Base-by-base conservation (phyloP, 2,797 vertebrate genomes). In the Sparidentex hasta region DNA sequence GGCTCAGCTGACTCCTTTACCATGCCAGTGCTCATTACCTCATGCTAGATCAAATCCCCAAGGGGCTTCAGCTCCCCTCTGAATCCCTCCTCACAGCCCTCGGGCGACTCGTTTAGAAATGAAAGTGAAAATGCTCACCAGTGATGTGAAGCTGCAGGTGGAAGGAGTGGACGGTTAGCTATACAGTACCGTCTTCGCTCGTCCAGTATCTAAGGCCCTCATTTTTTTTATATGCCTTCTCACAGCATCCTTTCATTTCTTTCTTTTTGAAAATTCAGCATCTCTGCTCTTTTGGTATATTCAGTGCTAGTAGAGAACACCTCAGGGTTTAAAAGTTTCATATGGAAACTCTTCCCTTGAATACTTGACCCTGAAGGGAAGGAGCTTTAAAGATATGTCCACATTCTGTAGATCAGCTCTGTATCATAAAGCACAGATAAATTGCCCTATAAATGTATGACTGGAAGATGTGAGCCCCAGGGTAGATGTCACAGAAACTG, bases 81-180 rank as follows among this genome's bases (percentile, higher is more conserved):
- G 55, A 76, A 68, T 82, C 78, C 66, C 21, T 81, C 71, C 70
- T 71, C 46, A 70, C 63, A 74, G 61, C 66, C 84, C 81, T 71
- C 9, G 6, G 59, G 88, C 38, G 0, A 71, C 65, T 89, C 78
- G 66, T 87, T 87, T 78, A 67, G 64, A 79, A 86, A 85, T 67
- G 46, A 84, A 86, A 88, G 71, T 61, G 77, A 80, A 76, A 73
- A 67, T 50, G 57, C 71, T 87, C 79, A 89, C 81, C 83, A 81
- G 81, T 75, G 78, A 85, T 63, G 67, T 67, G 57, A 67, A 50
- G 81, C 80, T 66, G 76, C 61, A 78, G 72, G 54, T 71, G 70
- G 66, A 76, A 6, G 68, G 66, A 21, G 50, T 16, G 55, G 21
- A 65, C 57, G 63, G 48, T 27, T 3, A 65, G 55, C 56, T 1